A percentile compares a stretch with the other conserved stretches of the same genome.
These are phyloP conservation scores for Zaprionus ornatus DNA, from an alignment of 1,140 invertebrate genomes.

Conservation along the genomic window DNA sequence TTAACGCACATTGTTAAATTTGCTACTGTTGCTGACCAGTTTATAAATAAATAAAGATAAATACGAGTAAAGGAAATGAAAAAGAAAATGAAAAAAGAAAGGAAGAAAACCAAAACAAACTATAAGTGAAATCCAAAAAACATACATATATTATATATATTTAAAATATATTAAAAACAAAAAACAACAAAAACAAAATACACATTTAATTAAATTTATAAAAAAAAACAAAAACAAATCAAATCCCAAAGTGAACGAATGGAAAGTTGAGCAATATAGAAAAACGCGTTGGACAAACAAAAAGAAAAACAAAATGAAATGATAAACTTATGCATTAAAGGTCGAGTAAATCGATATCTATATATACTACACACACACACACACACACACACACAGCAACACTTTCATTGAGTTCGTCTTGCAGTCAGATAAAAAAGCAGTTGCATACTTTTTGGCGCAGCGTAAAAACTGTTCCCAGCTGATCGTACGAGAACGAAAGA, in stretches of 20 bases:
- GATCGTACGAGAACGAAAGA: not conserved
- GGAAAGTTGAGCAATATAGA: conserved; percentile 49
- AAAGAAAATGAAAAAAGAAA: conserved; percentile 27
- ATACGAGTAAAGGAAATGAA: conserved; percentile 44
- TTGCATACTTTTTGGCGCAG: not conserved
- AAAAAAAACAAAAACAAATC: conserved; percentile 48
- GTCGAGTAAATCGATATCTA: conserved; percentile 54
- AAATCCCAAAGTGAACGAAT: conserved; percentile 56
- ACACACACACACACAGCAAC: conserved; percentile 28
- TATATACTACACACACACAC: conserved; percentile 61
- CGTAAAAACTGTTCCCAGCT: not conserved
- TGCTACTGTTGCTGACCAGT: conserved; percentile 84
- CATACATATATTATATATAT: conserved; percentile 83
- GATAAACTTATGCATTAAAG: conserved; percentile 49
- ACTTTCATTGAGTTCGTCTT: not conserved
- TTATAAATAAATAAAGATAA: conserved; percentile 72
- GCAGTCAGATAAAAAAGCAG: not conserved
- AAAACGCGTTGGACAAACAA: conserved; percentile 32
- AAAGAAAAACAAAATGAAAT: conserved; percentile 40
- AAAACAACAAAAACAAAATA: conserved; percentile 41
- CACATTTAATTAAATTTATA: conserved; percentile 76
- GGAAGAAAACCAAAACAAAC: conserved; percentile 17
- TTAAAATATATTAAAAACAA: conserved; percentile 75
- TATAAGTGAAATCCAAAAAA: conserved; percentile 75
- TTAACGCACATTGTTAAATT: conserved; percentile 84